These are phyloP conservation scores for Heterodera filipjevi DNA, from an alignment of 2,888 invertebrate species.

Conservation along the genomic window DNA sequence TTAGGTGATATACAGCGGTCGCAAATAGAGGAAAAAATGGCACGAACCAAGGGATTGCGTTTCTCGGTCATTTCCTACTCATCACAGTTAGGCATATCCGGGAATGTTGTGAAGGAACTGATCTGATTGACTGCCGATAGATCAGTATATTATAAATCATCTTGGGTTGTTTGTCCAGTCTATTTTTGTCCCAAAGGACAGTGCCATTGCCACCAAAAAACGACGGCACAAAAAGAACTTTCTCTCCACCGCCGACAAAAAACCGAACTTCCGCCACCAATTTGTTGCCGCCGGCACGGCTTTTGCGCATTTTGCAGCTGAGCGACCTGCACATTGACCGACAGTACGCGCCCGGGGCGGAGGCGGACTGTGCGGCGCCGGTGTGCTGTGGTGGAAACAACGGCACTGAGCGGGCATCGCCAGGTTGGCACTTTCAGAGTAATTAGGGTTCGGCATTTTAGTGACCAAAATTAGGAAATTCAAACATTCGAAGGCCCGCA, in stretches of 20 bases:
- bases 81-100: too few species aligned
- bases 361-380: conserved; percentile 91
- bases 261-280: conserved; percentile 5
- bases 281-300: not conserved
- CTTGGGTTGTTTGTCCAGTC: too few species aligned
- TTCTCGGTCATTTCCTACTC: too few species aligned
- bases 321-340: conserved; percentile 95
- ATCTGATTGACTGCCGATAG: too few species aligned
- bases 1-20: too few species aligned
- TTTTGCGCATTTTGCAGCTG: conserved; percentile 84
- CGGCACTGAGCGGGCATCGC: conserved; percentile 42
- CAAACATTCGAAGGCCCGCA: conserved; percentile 69
- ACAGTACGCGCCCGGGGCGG: conserved; percentile 81
- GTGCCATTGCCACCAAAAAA: conserved; percentile 43
- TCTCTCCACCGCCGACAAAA: not conserved
- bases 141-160: too few species aligned
- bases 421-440: not conserved
- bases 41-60: too few species aligned
- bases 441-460: not conserved
- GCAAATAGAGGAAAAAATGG: too few species aligned
- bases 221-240: conserved; percentile 4
- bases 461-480: not conserved
- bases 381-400: conserved; percentile 81
- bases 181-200: conserved; percentile 12
- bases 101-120: too few species aligned